Percentiles rank a stretch among this genome's conserved stretches.
These are phyloP conservation scores for Progne subis DNA, from an alignment of 2,113 vertebrate genomes.

Conservation along the genomic window DNA sequence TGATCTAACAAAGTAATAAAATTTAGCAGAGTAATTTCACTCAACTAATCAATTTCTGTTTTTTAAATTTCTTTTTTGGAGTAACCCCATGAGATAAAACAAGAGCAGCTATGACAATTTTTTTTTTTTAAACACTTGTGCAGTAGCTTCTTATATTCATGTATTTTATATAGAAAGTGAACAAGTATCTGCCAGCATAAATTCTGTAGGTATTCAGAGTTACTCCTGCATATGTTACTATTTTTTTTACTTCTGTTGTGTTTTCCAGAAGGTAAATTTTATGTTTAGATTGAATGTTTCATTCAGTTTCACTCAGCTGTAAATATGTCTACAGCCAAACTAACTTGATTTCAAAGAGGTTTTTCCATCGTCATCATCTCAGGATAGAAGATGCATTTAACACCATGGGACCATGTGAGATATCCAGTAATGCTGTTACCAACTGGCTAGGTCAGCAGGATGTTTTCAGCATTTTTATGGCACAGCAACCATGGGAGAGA, in stretches of 20 bases:
- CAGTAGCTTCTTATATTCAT: background rate
- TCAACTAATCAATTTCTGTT: background rate
- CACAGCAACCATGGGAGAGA: slow-evolving; percentile 26
- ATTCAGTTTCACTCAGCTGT: background rate
- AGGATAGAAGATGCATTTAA: slow-evolving; percentile 20
- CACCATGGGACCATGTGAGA: background rate
- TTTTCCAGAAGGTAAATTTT: background rate
- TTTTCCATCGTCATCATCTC: background rate
- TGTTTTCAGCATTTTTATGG: slow-evolving; percentile 67
- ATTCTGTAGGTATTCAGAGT: background rate
- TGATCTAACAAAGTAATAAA: background rate
- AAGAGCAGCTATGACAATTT: background rate
- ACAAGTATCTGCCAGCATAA: background rate
- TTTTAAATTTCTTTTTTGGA: background rate
- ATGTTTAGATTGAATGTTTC: background rate
- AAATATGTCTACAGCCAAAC: background rate
- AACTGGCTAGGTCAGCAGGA: slow-evolving; percentile 56
- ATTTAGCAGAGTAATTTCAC: background rate
- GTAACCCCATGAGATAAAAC: background rate
- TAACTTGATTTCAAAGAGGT: background rate
- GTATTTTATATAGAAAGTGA: background rate
- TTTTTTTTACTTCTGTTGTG: background rate
- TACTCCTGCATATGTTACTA: background rate
- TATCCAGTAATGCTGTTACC: slow-evolving; percentile 39
- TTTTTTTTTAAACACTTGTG: background rate